These are phyloP conservation scores for Luscinia megarhynchos DNA, from an alignment of 2,797 vertebrate species.

Conservation along the genomic window DNA sequence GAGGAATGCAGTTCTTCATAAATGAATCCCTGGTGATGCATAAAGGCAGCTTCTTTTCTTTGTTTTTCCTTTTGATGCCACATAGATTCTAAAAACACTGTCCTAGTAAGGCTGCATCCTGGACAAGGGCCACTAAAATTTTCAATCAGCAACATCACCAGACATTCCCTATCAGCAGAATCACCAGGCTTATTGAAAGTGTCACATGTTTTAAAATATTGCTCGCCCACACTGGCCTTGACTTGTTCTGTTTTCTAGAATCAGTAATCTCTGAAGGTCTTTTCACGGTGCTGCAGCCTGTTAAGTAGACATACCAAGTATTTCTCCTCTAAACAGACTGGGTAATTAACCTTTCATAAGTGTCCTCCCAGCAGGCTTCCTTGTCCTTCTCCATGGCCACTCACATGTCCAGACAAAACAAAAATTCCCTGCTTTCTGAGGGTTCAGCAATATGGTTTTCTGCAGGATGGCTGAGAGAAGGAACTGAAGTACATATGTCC, in stretches of 20 bases:
- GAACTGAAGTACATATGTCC: not conserved
- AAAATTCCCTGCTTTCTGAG: not conserved
- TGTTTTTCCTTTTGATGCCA: constrained; percentile 6
- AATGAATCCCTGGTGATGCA: not conserved
- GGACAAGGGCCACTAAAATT: not conserved
- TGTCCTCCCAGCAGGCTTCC: not conserved
- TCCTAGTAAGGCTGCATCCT: not conserved
- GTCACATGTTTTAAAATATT: constrained; percentile 27
- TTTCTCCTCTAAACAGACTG: not conserved
- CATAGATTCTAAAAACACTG: not conserved
- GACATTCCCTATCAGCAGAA: not conserved
- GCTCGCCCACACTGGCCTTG: not conserved
- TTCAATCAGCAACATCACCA: not conserved
- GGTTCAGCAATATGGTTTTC: not conserved
- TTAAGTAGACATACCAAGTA: not conserved
- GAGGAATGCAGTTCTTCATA: not conserved
- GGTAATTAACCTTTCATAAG: not conserved
- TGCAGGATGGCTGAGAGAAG: not conserved
- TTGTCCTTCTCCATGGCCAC: not conserved
- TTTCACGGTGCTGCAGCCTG: not conserved
- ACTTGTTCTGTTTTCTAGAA: constrained; percentile 4
- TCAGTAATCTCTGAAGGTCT: constrained; percentile 4
- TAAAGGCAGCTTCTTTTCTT: constrained; percentile 21
- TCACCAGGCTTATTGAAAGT: not conserved
- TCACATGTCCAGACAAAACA: not conserved